Conservation (phyloP, 1,140 invertebrate species). For the Bombus haemorrhoidalis region DNA sequence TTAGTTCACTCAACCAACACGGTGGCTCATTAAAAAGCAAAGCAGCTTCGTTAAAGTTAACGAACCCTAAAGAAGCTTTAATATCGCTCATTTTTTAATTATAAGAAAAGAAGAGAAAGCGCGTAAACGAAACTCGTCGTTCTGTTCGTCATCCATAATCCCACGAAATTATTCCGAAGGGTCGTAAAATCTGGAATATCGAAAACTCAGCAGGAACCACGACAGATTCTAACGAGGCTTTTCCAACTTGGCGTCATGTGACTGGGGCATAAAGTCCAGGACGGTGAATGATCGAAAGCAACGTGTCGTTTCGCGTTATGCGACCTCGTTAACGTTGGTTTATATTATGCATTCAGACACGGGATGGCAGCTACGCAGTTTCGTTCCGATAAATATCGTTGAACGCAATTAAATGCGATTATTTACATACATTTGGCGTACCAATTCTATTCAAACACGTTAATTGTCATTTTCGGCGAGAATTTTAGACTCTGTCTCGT, state of each 20-base stretch:
- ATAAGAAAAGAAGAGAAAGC: not conserved
- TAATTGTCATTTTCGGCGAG: too few relatives aligned
- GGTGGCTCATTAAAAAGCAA: not conserved
- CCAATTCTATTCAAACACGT: too few relatives aligned
- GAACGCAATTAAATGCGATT: too few relatives aligned
- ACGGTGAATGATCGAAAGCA: conserved; percentile 22
- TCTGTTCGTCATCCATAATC: not conserved
- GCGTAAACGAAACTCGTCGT: not conserved
- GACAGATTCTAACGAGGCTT: conserved; percentile 13
- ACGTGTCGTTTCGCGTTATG: not conserved
- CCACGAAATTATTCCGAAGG: not conserved
- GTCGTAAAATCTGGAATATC: not conserved
- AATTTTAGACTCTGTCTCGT: too few relatives aligned
- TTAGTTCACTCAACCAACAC: not conserved
- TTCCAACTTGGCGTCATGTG: conserved; percentile 10
- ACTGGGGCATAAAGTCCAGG: not conserved
- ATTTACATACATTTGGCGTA: too few relatives aligned
- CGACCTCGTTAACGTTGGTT: conserved; percentile 8
- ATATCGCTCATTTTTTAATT: not conserved
- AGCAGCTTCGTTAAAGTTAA: conserved; percentile 4
- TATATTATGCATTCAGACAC: not conserved
- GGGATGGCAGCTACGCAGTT: too few relatives aligned
- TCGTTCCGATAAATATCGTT: too few relatives aligned
- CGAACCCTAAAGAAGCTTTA: not conserved
- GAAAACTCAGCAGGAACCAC: conserved; percentile 18